phyloP scores from a whole-genome alignment of 2,797 vertebrate genomes.

The Anableps anableps region DNA sequence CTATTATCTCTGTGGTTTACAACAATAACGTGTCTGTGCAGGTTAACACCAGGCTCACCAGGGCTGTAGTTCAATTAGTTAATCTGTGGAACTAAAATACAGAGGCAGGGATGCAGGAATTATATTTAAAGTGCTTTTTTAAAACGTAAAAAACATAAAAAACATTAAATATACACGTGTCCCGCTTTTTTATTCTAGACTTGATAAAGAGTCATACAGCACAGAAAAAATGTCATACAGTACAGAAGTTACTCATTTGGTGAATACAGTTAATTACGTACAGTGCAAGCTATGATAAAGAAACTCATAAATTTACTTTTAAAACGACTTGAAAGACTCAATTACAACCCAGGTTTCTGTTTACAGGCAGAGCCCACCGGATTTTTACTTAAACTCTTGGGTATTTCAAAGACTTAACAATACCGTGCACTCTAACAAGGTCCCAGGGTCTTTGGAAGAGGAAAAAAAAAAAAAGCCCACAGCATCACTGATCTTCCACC shows the following conservation, averaged over 20 bases:
- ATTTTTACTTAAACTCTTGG: neutral
- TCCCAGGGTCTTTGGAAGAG: neutral
- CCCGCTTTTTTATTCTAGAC: neutral
- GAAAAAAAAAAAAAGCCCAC: neutral
- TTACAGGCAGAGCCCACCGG: no score
- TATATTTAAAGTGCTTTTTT: conserved; percentile 9
- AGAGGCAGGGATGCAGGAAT: neutral
- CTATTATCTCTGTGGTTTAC: conserved; percentile 9
- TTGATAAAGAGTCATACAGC: neutral
- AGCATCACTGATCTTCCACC: neutral
- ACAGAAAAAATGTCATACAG: neutral
- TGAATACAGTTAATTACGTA: neutral
- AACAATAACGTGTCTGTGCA: conserved; percentile 9
- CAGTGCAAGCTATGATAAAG: conserved; percentile 16
- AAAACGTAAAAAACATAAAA: conserved; percentile 14
- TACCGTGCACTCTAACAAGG: neutral
- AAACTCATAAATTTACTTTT: neutral
- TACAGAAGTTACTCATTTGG: neutral
- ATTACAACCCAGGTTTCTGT: no score
- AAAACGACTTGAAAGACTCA: neutral
- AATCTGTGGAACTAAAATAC: neutral
- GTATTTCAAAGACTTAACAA: neutral
- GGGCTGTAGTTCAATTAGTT: neutral
- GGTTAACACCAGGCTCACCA: conserved; percentile 19
- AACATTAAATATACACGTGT: neutral